Base-by-base conservation (phyloP, 2,888 invertebrate genomes). In the Ophioninae sp. region DNA sequence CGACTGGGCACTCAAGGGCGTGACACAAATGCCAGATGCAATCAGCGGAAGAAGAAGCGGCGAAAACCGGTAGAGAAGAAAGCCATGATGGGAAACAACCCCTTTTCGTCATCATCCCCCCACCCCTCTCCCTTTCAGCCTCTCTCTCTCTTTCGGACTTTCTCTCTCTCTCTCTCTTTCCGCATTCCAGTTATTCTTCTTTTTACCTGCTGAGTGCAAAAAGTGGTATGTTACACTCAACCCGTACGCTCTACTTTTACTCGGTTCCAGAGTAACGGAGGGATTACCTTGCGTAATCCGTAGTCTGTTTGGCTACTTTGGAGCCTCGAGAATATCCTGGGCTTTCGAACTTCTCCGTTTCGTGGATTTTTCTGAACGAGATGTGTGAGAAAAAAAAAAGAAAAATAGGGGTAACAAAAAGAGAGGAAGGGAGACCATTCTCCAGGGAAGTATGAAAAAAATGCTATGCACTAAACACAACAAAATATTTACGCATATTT, bases 1-100 rank as follows among this genome's bases (percentile, higher is more conserved):
- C 92, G 92, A 90, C 92, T 91, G 89, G 91, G 89, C 89, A 92
- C 91, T 93, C 91, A 91, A 91, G 90, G 88, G 91, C 92, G 93
- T 93, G 93, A 93, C 93, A 92, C 90, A 92, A 93, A 93, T 93
- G 92, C 92, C 90, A 91, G 92, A 93, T 93, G 92, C 91, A 93
- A 93, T 92, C 92, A 93, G 85, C 82, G 79, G 67, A 70, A 80
- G 73, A 74, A 78, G 67, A 44, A 44, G 10, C 44, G 44, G 13
- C 65, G 76, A 75, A 72, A 65, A 41, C 56, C 17, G 69, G 20
- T 37, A 30, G 21, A 7, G 56, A 50, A 70, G 23, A 70, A 67
- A 41, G 68, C 44, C 68, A 41, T 62, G 65, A 56, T 41, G 23
- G 76, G 70, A 59, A 56, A 77, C 59, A 61, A 72, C 67, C 50